Evolutionary conservation across 2,888 invertebrate genomes (phyloP).

Genomic region (Adineta ricciae): DNA sequence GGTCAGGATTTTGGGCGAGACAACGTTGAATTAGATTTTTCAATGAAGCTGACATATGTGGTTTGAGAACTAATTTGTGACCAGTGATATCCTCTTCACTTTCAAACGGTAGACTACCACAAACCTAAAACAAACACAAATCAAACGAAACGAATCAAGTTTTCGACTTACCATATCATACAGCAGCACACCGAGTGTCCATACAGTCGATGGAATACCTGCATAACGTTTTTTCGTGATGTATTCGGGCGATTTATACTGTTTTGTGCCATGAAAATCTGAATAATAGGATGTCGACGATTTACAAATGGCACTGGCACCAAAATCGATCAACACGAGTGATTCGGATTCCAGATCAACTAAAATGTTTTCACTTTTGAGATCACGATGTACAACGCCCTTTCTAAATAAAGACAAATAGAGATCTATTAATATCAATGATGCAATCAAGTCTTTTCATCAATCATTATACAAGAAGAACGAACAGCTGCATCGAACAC

Average conservation of each 20-base stretch:
- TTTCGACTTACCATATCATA: constrained; percentile 55
- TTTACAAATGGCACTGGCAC: constrained; percentile 56
- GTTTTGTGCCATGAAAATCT: constrained; percentile 60
- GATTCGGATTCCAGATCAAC: constrained; percentile 55
- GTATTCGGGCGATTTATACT: constrained; percentile 60
- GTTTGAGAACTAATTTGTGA: constrained; percentile 46
- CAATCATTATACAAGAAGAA: no score
- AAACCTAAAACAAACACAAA: background rate
- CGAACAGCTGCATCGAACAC: no score
- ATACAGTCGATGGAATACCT: constrained; percentile 56
- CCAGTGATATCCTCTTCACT: constrained; percentile 37
- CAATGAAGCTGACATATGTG: constrained; percentile 31
- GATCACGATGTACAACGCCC: constrained; percentile 56
- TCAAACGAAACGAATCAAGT: background rate
- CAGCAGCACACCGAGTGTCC: constrained; percentile 58
- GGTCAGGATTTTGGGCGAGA: constrained; percentile 34
- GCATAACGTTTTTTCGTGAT: constrained; percentile 54
- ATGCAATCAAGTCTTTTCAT: no score
- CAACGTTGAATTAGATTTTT: constrained; percentile 34
- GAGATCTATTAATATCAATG: no score
- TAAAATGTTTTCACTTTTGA: constrained; percentile 58
- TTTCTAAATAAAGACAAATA: constrained; percentile 39
- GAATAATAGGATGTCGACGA: constrained; percentile 51
- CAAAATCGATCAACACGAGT: constrained; percentile 58
- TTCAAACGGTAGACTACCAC: constrained; percentile 32